A percentile compares a stretch with the other conserved stretches of the same genome.
Conservation (phyloP, 2,113 vertebrate genomes). For the Symphodus melops region DNA sequence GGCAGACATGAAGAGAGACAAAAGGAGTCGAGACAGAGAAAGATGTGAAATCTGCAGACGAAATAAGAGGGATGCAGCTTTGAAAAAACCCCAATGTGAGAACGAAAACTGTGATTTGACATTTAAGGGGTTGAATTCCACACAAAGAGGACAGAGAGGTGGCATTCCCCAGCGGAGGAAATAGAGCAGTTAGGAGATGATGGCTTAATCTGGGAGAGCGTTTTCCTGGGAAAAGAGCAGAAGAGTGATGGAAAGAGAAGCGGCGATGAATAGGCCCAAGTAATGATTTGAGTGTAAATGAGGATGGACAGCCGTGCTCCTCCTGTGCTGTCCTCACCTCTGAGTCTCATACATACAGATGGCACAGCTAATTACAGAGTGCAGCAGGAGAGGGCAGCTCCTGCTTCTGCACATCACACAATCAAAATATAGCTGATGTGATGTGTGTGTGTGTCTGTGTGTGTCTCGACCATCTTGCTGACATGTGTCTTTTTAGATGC, state of each 20-base stretch:
- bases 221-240: conserved; percentile 58
- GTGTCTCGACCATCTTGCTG: conserved; percentile 41
- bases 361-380: conserved; percentile 74
- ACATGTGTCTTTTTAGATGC: conserved; percentile 45
- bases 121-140: conserved; percentile 40
- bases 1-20: conserved; percentile 25
- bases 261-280: conserved; percentile 55
- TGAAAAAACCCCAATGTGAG: conserved; percentile 4
- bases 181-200: conserved; percentile 57
- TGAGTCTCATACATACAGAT: conserved; percentile 76
- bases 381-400: conserved; percentile 60
- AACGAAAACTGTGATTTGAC: conserved; percentile 35
- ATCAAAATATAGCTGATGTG: conserved; percentile 33
- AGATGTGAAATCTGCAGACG: conserved; percentile 24
- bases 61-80: conserved; percentile 15
- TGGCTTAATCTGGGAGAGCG: conserved; percentile 63
- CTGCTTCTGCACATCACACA: conserved; percentile 40
- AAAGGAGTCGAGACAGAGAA: conserved; percentile 13
- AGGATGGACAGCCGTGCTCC: conserved; percentile 70
- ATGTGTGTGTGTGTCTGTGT: neutral
- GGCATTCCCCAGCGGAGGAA: conserved; percentile 30
- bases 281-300: conserved; percentile 76
- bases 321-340: conserved; percentile 72
- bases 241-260: conserved; percentile 44
- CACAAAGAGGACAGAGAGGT: conserved; percentile 39